Conservation (phyloP, 1,140 invertebrate species). For the Hestina assimilis region DNA sequence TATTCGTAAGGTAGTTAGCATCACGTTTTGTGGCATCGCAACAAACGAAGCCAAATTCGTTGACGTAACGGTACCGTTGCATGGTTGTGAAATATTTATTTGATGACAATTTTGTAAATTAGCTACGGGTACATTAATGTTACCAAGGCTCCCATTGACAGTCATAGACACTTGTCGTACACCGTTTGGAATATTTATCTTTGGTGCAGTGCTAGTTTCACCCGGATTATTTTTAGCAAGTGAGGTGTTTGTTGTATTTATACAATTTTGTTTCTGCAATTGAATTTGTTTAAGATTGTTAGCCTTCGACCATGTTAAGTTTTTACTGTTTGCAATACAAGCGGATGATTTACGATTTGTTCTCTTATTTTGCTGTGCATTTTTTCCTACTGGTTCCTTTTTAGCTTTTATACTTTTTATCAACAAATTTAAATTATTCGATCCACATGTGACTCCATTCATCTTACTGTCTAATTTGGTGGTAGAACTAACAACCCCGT, state of each 20-base stretch:
- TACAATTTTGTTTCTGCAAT: conserved; percentile 65
- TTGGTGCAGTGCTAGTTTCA: conserved; percentile 53
- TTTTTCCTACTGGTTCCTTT: conserved; percentile 55
- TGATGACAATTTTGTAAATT: conserved; percentile 68
- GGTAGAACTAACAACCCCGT: conserved; percentile 63
- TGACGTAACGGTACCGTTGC: conserved; percentile 58
- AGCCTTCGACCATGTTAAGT: conserved; percentile 72
- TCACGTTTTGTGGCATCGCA: conserved; percentile 72
- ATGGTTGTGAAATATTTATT: conserved; percentile 60
- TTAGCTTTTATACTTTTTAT: conserved; percentile 33
- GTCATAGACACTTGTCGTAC: conserved; percentile 65
- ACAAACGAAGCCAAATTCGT: conserved; percentile 66
- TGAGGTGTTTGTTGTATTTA: conserved; percentile 45
- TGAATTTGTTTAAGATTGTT: conserved; percentile 72
- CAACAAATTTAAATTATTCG: conserved; percentile 16
- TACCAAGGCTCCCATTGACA: conserved; percentile 56
- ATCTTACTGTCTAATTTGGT: conserved; percentile 69
- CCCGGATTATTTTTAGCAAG: conserved; percentile 37
- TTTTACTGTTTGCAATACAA: conserved; percentile 73
- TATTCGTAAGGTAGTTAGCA: conserved; percentile 76
- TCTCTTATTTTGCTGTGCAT: conserved; percentile 46
- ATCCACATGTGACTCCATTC: conserved; percentile 48
- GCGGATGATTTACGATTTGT: conserved; percentile 71
- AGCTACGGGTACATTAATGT: conserved; percentile 60
- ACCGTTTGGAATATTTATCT: conserved; percentile 65